These are phyloP conservation scores for Alauda arvensis DNA, from an alignment of 2,797 vertebrate genomes.

Conservation along the genomic window DNA sequence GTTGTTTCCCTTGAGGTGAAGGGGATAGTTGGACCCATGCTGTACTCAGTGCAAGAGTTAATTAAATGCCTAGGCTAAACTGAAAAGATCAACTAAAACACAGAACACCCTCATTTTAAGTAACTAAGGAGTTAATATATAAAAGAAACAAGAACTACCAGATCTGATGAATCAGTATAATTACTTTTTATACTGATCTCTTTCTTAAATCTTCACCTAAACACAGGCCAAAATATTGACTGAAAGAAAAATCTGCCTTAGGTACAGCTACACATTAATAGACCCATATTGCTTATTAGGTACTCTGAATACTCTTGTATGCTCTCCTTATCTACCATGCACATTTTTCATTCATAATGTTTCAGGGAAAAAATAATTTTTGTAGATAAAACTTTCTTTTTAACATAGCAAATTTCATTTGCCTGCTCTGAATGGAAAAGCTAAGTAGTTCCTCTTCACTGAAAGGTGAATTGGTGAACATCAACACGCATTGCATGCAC, in stretches of 20 bases:
- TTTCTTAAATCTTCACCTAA: neutral
- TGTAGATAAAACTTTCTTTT: neutral
- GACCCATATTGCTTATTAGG: neutral
- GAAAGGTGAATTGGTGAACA: neutral
- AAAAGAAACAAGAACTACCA: neutral
- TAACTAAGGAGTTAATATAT: neutral
- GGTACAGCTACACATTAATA: neutral
- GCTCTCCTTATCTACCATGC: neutral
- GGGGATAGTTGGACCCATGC: neutral
- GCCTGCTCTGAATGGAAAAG: neutral
- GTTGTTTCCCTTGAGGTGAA: neutral
- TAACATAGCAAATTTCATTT: neutral
- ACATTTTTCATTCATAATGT: neutral
- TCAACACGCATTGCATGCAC: rapidly evolving
- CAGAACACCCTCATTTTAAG: neutral
- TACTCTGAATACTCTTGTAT: neutral
- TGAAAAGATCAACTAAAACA: neutral
- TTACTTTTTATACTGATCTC: neutral
- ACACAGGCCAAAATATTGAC: neutral
- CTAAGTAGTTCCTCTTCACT: neutral
- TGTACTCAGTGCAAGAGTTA: neutral
- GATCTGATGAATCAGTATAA: neutral
- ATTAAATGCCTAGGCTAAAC: neutral
- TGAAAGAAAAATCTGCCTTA: neutral
- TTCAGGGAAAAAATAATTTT: neutral